Evolutionary conservation across 2,113 vertebrate species (phyloP).

Genomic region (Serinus canaria): DNA sequence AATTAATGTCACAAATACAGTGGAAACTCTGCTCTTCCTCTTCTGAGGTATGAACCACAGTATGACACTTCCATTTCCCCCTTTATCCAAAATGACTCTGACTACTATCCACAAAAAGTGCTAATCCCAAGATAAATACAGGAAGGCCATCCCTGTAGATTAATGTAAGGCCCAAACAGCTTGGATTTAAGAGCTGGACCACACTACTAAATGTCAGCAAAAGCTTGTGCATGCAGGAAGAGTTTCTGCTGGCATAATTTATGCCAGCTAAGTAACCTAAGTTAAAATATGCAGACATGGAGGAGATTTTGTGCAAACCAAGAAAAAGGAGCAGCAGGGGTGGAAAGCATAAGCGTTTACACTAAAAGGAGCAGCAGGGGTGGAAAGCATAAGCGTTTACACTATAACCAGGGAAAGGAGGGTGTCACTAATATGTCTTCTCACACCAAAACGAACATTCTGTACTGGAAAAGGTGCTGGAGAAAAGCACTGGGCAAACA

Average conservation of each 20-base stretch:
- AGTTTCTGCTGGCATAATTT: background rate
- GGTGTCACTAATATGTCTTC: background rate
- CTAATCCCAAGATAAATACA: background rate
- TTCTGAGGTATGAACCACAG: background rate
- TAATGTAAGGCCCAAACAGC: background rate
- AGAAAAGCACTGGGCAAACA: background rate
- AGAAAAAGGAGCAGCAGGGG: background rate
- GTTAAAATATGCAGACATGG: background rate
- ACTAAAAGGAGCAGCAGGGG: background rate
- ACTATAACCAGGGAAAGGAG: background rate
- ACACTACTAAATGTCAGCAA: background rate
- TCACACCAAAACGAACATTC: accelerated
- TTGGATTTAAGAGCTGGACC: background rate
- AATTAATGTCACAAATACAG: background rate
- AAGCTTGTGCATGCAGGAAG: background rate
- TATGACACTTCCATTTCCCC: background rate
- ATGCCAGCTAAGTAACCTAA: background rate
- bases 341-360: background rate
- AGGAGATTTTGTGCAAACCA: background rate
- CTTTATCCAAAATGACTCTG: background rate
- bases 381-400: background rate
- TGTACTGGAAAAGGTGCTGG: background rate
- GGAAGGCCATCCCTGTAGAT: background rate
- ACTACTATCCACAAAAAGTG: background rate
- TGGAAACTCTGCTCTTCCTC: background rate